A percentile compares a stretch with the other conserved stretches of the same genome.
Evolutionary conservation across 2,113 vertebrate genomes (phyloP).

Genomic region (Ictidomys tridecemlineatus): DNA sequence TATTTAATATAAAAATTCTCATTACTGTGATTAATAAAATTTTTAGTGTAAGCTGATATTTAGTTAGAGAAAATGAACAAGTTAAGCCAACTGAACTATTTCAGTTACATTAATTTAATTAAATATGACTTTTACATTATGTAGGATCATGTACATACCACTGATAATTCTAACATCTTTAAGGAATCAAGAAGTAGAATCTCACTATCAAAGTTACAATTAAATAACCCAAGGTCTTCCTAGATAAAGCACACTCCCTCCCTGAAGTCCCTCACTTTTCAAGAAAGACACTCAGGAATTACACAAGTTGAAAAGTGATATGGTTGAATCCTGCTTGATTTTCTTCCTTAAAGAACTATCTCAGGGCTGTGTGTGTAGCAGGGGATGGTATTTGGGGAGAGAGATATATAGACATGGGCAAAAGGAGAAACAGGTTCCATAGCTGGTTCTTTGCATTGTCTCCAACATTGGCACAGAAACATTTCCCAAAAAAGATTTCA

Average conservation of each 20-base stretch:
- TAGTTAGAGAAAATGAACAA: slow-evolving; percentile 85
- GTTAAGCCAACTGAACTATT: slow-evolving; percentile 83
- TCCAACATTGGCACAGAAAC: neutral
- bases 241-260: slow-evolving; percentile 2
- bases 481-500: neutral
- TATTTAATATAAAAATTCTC: slow-evolving; percentile 87
- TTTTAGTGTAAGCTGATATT: slow-evolving; percentile 85
- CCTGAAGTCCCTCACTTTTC: neutral
- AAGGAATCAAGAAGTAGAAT: slow-evolving; percentile 70
- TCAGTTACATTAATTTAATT: slow-evolving; percentile 85
- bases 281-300: neutral
- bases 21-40: slow-evolving; percentile 86
- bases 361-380: neutral
- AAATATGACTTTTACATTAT: slow-evolving; percentile 82
- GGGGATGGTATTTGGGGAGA: neutral
- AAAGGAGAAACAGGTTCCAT: neutral
- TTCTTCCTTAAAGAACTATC: slow-evolving; percentile 6
- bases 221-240: slow-evolving; percentile 47
- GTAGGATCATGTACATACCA: slow-evolving; percentile 65
- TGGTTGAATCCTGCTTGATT: neutral
- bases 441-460: neutral
- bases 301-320: neutral
- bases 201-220: slow-evolving; percentile 60
- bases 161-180: slow-evolving; percentile 80
- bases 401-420: neutral